phyloP scores from a whole-genome alignment of 2,888 invertebrate species.

The Pseudococcus jackbeardsleyi region DNA sequence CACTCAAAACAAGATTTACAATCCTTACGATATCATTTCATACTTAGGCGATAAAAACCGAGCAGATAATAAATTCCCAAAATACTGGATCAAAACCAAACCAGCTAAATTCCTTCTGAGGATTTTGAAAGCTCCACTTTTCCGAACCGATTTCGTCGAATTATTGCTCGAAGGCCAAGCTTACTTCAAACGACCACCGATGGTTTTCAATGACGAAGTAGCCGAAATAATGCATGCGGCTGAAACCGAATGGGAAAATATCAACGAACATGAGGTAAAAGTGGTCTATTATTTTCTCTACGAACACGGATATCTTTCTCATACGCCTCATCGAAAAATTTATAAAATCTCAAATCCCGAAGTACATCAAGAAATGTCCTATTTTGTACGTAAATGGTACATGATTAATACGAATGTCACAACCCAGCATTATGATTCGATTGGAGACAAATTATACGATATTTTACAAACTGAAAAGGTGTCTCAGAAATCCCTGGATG shows the following conservation, averaged over 20 bases:
- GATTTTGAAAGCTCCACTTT: not conserved
- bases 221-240: not conserved
- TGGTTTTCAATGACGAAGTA: not conserved
- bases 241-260: not conserved
- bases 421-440: not conserved
- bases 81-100: slow-evolving; percentile 18
- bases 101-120: not conserved
- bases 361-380: not conserved
- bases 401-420: not conserved
- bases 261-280: not conserved
- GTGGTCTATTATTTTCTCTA: not conserved
- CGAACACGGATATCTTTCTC: not conserved
- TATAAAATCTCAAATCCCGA: not conserved
- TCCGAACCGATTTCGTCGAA: not conserved
- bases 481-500: not conserved
- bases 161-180: not conserved
- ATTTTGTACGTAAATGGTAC: slow-evolving; percentile 5
- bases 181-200: not conserved
- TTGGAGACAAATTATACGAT: not conserved
- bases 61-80: not conserved
- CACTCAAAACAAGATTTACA: not conserved
- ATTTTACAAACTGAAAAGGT: not conserved
- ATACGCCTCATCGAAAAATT: not conserved
- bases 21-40: not conserved
- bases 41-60: slow-evolving; percentile 3